phyloP scores from a whole-genome alignment of 2,113 vertebrate species.

The Lepisosteus oculatus region DNA sequence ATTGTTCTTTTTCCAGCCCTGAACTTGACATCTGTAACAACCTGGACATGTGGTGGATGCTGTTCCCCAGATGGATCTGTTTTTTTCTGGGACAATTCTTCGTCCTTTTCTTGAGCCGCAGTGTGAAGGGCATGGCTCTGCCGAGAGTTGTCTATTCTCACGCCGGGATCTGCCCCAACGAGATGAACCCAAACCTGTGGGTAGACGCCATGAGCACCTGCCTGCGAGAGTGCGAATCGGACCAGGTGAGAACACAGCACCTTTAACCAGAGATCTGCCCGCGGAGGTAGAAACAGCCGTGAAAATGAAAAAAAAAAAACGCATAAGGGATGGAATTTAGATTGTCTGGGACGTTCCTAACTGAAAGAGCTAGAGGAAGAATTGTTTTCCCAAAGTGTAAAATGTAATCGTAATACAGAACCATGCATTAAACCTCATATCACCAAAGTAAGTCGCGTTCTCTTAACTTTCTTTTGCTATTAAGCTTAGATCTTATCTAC shows the following conservation, averaged over 20 bases:
- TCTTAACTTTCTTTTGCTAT: no score
- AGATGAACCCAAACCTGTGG: conserved; percentile 98
- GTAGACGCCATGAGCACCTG: conserved; percentile 98
- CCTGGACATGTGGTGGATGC: conserved; percentile 73
- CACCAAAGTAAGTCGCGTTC: no score
- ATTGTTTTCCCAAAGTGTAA: no score
- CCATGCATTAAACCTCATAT: no score
- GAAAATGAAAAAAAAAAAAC: no score
- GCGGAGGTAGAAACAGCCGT: no score
- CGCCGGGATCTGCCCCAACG: conserved; percentile 93
- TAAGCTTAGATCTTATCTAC: no score
- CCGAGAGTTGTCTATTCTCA: conserved; percentile 78
- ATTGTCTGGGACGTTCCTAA: no score
- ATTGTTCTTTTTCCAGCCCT: not conserved
- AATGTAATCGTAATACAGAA: no score
- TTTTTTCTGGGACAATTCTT: conserved; percentile 67
- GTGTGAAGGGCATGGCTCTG: conserved; percentile 60
- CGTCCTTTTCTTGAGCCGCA: conserved; percentile 58
- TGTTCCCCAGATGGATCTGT: conserved; percentile 69
- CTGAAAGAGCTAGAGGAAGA: no score
- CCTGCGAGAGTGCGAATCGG: conserved; percentile 82
- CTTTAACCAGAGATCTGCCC: no score
- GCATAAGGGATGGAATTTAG: no score
- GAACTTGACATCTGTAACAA: conserved; percentile 15
- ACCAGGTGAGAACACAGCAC: conserved; percentile 75